These are phyloP conservation scores for Leuciscus waleckii DNA, from an alignment of 2,797 vertebrate species.

Conservation along the genomic window DNA sequence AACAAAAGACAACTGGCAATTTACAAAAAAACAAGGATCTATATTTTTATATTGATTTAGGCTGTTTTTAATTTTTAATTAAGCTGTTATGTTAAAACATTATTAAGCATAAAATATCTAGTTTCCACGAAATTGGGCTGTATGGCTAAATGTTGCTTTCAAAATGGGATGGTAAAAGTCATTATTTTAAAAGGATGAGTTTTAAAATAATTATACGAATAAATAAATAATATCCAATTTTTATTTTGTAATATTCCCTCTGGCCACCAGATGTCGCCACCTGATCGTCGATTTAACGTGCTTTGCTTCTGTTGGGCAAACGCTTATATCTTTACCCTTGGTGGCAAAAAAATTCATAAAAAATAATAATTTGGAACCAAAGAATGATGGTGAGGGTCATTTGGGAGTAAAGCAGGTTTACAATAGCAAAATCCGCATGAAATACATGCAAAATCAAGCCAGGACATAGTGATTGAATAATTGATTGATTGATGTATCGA, in stretches of 20 bases:
- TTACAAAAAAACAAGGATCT: background rate
- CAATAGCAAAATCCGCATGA: background rate
- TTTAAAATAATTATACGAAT: background rate
- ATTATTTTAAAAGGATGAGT: background rate
- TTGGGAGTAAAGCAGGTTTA: background rate
- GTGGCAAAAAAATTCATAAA: too few relatives aligned
- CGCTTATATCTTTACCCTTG: background rate
- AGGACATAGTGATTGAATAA: background rate
- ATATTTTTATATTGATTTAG: background rate
- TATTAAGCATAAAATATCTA: background rate
- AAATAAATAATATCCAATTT: background rate
- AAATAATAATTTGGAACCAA: background rate
- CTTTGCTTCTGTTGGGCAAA: background rate
- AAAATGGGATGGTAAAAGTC: background rate
- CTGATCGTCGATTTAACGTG: background rate
- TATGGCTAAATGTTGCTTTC: background rate
- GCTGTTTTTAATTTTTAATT: background rate
- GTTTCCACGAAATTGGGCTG: background rate
- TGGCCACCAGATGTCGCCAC: constrained; percentile 47
- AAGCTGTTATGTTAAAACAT: background rate
- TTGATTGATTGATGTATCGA: too few relatives aligned
- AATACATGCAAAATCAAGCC: background rate
- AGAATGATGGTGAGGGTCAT: background rate
- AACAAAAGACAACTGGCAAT: background rate
- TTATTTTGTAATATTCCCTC: background rate